Evolutionary conservation across 2,888 invertebrate species (phyloP), one percentile per base, ranked within the genome.

Genomic region (Ypsolopha sequella): DNA sequence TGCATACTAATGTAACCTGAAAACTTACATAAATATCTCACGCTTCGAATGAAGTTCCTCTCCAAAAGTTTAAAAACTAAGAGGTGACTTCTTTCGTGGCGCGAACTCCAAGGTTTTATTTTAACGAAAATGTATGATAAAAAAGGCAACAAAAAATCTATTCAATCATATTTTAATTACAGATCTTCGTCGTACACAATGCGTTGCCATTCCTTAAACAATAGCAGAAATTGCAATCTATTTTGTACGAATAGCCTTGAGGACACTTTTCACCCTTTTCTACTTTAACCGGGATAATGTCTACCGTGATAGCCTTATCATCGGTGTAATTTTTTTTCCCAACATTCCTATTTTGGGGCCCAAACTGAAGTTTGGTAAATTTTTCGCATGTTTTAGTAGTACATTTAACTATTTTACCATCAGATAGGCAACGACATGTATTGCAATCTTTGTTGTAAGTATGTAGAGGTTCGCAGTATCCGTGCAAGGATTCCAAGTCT

Each of bases 151-250:
- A 24, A 24, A 24, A 24, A 24, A 24, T 3, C 4, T 3, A 24
- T 24, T 24, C 4, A 24, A 3, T 24, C 2, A 36, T 48, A 46
- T 49, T 51, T 1, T 54, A 56, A 11, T 51, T 38, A 58, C 84
- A 82, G 47, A 64, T 55, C 6, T 57, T 55, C 1, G 76, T 72
- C 0, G 82, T 76, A 57, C 84, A 85, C 7, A 84, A 56, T 3
- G 76, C 73, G 44, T 81, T 78, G 0, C 80, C 81, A 47, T 75
- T 78, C 0, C 62, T 56, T 43, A 81, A 55, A 50, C 84, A 85
- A 53, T 73, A 69, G 52, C 84, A 85, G 38, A 68, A 49, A 51
- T 85, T 84, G 48, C 84, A 85, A 24, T 71, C 71, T 3, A 81
- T 63, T 50, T 63, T 70, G 53, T 76, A 84, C 0, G 69, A 70